A percentile compares a stretch with the other conserved stretches of the same genome.
Conservation (phyloP, 1,140 invertebrate genomes). For the Chironomus striatipennis region DNA sequence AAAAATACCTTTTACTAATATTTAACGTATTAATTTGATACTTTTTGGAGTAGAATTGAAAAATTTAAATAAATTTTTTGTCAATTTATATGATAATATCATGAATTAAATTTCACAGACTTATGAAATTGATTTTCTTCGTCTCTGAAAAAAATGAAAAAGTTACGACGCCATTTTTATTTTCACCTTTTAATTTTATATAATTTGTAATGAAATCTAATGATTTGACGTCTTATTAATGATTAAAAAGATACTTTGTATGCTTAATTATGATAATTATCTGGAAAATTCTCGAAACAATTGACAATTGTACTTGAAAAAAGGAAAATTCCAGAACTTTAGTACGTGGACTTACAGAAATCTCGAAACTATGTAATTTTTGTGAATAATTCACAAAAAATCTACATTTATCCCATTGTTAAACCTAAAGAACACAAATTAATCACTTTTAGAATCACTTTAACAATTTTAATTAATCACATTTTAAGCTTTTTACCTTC, state of each 20-base stretch:
- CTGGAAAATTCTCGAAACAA: too few species aligned
- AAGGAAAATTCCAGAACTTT: not conserved
- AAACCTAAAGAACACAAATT: not conserved
- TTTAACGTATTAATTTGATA: too few species aligned
- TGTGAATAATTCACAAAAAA: not conserved
- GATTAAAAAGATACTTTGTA: too few species aligned
- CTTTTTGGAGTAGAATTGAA: too few species aligned
- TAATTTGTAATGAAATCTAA: not conserved
- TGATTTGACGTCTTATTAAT: too few species aligned
- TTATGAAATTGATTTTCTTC: too few species aligned
- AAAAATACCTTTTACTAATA: too few species aligned
- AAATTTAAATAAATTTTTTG: too few species aligned
- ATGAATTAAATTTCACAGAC: too few species aligned
- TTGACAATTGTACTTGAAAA: too few species aligned
- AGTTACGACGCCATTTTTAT: constrained; percentile 1
- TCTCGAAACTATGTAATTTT: not conserved
- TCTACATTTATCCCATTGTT: not conserved
- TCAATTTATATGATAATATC: too few species aligned
- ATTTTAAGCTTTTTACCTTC: not conserved
- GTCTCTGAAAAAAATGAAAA: not conserved
- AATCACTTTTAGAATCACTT: not conserved
- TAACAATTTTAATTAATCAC: not conserved
- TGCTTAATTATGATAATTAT: too few species aligned
- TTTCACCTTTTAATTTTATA: not conserved
- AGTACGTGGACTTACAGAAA: not conserved